Evolutionary conservation across 2,113 vertebrate genomes (phyloP).

Genomic region (Seriola rivoliana): DNA sequence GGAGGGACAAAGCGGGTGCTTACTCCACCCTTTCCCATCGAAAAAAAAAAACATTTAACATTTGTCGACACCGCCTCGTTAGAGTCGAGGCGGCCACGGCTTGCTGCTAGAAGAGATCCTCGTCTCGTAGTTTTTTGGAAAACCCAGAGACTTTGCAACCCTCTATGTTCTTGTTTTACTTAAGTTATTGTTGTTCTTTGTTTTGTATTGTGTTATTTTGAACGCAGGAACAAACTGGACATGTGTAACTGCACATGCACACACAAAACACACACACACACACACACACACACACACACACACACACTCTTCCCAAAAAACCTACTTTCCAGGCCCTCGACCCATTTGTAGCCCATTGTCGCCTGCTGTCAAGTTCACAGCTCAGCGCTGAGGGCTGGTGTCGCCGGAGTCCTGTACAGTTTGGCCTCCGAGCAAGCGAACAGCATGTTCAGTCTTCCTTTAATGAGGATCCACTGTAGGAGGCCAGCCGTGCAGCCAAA

Average conservation of each 20-base stretch:
- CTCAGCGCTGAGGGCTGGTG: conserved; percentile 36
- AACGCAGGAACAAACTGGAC: conserved; percentile 62
- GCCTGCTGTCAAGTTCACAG: conserved; percentile 50
- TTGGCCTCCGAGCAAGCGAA: conserved; percentile 34
- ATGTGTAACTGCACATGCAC: conserved; percentile 27
- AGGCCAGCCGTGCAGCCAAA: conserved; percentile 28
- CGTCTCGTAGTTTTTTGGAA: conserved; percentile 64
- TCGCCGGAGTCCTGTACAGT: conserved; percentile 37
- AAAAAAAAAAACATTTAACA: conserved; percentile 55
- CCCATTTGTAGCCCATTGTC: conserved; percentile 34
- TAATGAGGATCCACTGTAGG: conserved; percentile 43
- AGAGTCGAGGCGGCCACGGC: conserved; percentile 66
- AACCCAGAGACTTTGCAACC: conserved; percentile 62
- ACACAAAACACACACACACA: conserved; percentile 18
- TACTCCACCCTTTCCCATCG: conserved; percentile 16
- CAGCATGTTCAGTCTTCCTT: conserved; percentile 49
- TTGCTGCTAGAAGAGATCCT: conserved; percentile 79
- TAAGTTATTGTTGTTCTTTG: conserved; percentile 72
- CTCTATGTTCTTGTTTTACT: conserved; percentile 45
- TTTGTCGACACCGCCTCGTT: conserved; percentile 69
- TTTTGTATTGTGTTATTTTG: conserved; percentile 58
- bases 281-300: conserved; percentile 5
- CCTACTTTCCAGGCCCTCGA: conserved; percentile 1
- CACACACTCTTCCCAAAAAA: conserved; percentile 19
- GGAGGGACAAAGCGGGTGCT: conserved; percentile 26